Percentiles rank a stretch among this genome's conserved stretches.
phyloP scores from a whole-genome alignment of 2,888 invertebrate genomes.

The Drosophila phalerata region DNA sequence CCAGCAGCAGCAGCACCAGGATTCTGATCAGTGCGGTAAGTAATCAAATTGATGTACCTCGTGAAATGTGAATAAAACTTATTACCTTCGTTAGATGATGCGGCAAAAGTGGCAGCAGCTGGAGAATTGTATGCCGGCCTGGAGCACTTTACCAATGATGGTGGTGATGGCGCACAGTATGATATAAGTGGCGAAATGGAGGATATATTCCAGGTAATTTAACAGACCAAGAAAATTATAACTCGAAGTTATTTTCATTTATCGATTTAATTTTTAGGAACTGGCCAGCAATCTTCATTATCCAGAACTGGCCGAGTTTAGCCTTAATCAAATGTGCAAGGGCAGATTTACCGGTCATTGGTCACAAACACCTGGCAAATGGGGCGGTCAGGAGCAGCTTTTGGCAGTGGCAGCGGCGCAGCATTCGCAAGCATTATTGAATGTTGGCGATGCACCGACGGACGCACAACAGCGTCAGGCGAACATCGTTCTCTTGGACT shows the following conservation, averaged over 20 bases:
- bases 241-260: background rate
- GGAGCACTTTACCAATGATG: conserved; percentile 82
- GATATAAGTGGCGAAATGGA: conserved; percentile 85
- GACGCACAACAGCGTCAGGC: conserved; percentile 81
- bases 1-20: conserved; percentile 60
- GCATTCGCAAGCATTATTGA: conserved; percentile 78
- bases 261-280: conserved; percentile 72
- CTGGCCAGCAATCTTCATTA: conserved; percentile 84
- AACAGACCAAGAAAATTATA: background rate
- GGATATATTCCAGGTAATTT: conserved; percentile 84
- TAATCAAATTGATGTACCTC: background rate
- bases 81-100: conserved; percentile 45
- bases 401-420: conserved; percentile 76
- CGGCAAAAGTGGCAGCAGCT: conserved; percentile 38
- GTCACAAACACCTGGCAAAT: conserved; percentile 78
- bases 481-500: conserved; percentile 84
- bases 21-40: conserved; percentile 64
- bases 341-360: conserved; percentile 85
- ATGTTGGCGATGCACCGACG: conserved; percentile 74
- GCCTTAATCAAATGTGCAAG: conserved; percentile 85
- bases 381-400: conserved; percentile 83
- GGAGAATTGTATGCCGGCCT: conserved; percentile 83
- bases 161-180: conserved; percentile 83
- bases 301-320: conserved; percentile 85
- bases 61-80: background rate